phyloP scores from a whole-genome alignment of 35 echinoderm and acorn worm genomes.

The Chiridota heheva region DNA sequence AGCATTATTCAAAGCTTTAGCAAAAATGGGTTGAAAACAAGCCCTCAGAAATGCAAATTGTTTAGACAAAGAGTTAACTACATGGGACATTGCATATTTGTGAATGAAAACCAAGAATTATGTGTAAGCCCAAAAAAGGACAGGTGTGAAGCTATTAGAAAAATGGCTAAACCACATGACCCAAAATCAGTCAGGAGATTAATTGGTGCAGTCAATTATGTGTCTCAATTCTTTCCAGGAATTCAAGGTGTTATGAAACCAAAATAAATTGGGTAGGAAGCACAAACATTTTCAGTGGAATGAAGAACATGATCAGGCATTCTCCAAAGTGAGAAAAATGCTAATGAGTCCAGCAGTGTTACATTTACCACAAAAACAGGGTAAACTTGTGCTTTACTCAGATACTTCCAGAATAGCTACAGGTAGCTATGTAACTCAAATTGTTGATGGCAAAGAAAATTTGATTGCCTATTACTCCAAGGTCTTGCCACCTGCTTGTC shows the following conservation, averaged over 20 bases:
- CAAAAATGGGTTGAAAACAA: slow-evolving; percentile 24
- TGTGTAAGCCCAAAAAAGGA: slow-evolving; percentile 4
- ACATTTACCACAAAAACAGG: slow-evolving; percentile 11
- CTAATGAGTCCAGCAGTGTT: slow-evolving; percentile 22
- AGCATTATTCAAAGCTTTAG: slow-evolving; percentile 1
- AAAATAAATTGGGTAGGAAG: not conserved
- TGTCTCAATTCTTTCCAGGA: slow-evolving; percentile 8
- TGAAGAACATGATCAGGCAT: slow-evolving; percentile 15
- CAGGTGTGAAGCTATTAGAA: slow-evolving; percentile 28
- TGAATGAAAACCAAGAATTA: not conserved
- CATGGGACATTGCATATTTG: slow-evolving; percentile 28
- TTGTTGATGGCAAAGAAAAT: slow-evolving; percentile 25
- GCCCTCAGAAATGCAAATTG: slow-evolving; percentile 14
- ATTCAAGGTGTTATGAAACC: slow-evolving; percentile 31
- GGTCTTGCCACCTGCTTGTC: slow-evolving; percentile 14
- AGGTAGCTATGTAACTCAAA: slow-evolving; percentile 44
- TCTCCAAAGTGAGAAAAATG: slow-evolving; percentile 27
- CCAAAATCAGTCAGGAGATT: slow-evolving; percentile 10
- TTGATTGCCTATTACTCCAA: slow-evolving; percentile 38
- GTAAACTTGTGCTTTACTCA: slow-evolving; percentile 30
- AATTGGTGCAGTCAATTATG: slow-evolving; percentile 50
- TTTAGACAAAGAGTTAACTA: slow-evolving; percentile 16
- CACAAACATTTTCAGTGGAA: slow-evolving; percentile 21
- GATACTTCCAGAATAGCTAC: slow-evolving; percentile 40
- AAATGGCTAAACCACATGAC: not conserved